A percentile compares a stretch with the other conserved stretches of the same genome.
These are phyloP conservation scores for Sebastes minor DNA, from an alignment of 2,797 vertebrate species.

Conservation along the genomic window DNA sequence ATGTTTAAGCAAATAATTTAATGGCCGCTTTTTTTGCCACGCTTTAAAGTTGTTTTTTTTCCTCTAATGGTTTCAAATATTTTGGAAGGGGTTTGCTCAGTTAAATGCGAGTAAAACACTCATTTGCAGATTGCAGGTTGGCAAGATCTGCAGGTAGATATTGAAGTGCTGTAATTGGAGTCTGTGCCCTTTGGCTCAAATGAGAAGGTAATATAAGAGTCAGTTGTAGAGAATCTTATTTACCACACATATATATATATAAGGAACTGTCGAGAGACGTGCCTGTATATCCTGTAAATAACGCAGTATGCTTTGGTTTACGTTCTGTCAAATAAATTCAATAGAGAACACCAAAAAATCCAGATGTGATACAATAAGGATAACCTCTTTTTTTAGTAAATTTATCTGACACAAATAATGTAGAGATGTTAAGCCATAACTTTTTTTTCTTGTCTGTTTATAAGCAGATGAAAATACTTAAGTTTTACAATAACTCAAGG, in stretches of 20 bases:
- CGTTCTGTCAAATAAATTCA: conserved; percentile 8
- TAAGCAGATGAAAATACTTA: conserved; percentile 74
- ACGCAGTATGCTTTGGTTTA: conserved; percentile 4
- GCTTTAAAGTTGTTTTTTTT: conserved; percentile 60
- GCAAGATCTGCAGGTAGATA: conserved; percentile 77
- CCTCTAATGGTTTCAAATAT: conserved; percentile 77
- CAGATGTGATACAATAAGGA: conserved; percentile 8
- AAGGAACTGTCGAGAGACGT: conserved; percentile 33
- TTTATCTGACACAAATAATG: conserved; percentile 17
- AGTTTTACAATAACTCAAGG: conserved; percentile 67
- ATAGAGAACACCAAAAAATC: neutral
- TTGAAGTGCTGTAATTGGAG: conserved; percentile 77
- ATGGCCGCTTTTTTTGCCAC: conserved; percentile 56
- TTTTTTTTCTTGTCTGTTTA: conserved; percentile 21
- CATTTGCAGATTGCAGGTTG: conserved; percentile 79
- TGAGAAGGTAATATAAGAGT: conserved; percentile 67
- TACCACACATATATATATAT: conserved; percentile 42
- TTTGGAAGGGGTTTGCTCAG: conserved; percentile 75
- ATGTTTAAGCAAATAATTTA: conserved; percentile 76
- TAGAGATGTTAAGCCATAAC: neutral
- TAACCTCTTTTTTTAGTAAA: neutral
- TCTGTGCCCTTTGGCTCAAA: conserved; percentile 76
- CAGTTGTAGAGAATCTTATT: conserved; percentile 66
- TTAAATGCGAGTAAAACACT: conserved; percentile 75
- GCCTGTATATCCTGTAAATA: conserved; percentile 25